Percentiles rank a stretch among this genome's conserved stretches.
Conservation (phyloP, 2,113 vertebrate genomes). For the Lagopus muta region DNA sequence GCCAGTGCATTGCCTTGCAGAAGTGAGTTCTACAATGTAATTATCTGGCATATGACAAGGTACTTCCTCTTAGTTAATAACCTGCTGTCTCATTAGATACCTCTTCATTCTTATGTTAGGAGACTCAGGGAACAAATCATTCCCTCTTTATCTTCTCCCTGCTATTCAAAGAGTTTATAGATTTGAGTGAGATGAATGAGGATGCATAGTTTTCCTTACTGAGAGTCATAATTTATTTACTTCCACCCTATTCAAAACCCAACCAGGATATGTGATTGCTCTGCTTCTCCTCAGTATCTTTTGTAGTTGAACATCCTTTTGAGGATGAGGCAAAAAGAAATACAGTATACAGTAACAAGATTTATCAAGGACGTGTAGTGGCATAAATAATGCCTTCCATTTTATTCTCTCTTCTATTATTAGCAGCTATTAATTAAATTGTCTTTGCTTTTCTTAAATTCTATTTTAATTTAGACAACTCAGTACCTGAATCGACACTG, state of each 20-base stretch:
- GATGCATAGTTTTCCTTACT: background rate
- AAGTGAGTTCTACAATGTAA: background rate
- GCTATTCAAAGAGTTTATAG: background rate
- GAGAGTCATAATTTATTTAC: background rate
- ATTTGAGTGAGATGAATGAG: background rate
- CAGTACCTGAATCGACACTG: background rate
- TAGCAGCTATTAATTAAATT: background rate
- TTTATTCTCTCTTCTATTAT: background rate
- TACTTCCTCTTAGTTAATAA: constrained; percentile 5
- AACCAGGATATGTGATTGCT: background rate
- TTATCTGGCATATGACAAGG: background rate
- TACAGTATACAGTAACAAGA: background rate
- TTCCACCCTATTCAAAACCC: background rate
- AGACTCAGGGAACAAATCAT: constrained; percentile 32
- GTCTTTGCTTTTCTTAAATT: background rate
- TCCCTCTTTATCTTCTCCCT: background rate
- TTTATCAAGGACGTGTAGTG: background rate
- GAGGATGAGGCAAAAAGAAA: background rate
- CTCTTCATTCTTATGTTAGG: background rate
- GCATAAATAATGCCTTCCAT: background rate
- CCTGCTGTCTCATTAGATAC: constrained; percentile 8
- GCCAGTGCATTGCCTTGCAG: background rate
- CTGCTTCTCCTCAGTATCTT: background rate
- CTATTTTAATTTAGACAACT: background rate
- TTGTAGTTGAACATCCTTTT: background rate